Evolutionary conservation across 2,797 vertebrate genomes (phyloP).

Genomic region (Acanthurus tractus): DNA sequence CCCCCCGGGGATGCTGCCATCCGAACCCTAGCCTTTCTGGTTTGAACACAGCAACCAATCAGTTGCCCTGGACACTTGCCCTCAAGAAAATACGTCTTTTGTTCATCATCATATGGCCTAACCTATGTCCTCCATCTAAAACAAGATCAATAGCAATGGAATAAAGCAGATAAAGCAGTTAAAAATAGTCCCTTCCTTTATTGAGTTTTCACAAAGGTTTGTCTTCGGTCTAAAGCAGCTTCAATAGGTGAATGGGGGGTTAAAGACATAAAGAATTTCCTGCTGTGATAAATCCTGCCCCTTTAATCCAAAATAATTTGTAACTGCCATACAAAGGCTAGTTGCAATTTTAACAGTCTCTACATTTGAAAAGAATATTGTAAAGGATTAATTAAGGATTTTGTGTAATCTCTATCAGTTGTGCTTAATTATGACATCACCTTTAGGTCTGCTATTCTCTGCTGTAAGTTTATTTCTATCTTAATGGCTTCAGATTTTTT

Average conservation of each 20-base stretch:
- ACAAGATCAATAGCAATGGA: conserved; percentile 77
- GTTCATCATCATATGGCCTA: conserved; percentile 59
- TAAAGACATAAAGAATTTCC: conserved; percentile 47
- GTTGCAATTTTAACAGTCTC: conserved; percentile 3
- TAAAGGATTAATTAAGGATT: not conserved
- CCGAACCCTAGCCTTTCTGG: conserved; percentile 53
- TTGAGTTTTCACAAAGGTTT: conserved; percentile 74
- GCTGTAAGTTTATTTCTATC: not conserved
- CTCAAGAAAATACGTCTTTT: conserved; percentile 72
- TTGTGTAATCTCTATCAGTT: conserved; percentile 1
- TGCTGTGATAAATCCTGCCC: conserved; percentile 9
- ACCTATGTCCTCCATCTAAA: conserved; percentile 67
- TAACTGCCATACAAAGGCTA: not conserved
- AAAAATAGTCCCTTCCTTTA: conserved; percentile 64
- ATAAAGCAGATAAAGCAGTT: conserved; percentile 65
- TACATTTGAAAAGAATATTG: not conserved
- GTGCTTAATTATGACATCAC: not conserved
- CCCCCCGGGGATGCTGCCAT: conserved; percentile 34
- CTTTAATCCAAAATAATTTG: conserved; percentile 18
- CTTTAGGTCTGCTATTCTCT: not conserved
- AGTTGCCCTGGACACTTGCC: conserved; percentile 51
- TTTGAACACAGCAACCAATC: conserved; percentile 62
- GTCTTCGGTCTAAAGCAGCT: conserved; percentile 44
- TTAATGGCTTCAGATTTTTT: not conserved
- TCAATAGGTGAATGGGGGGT: conserved; percentile 61